Conservation (phyloP, 2,888 invertebrate species). For the Chymomyza procnemis region DNA sequence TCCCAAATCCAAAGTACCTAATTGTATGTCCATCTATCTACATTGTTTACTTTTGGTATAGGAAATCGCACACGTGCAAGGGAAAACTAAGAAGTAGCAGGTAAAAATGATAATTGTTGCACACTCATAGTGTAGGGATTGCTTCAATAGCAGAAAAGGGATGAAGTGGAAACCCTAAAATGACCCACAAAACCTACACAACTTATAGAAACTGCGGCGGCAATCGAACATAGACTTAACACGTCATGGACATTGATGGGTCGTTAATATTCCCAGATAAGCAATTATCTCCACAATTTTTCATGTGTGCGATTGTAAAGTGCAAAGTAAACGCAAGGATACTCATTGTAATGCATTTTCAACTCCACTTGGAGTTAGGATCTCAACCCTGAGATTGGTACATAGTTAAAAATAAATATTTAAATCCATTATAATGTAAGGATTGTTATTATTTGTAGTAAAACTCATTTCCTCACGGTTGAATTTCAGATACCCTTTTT, state of each 20-base stretch:
- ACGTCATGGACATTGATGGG: constrained; percentile 21
- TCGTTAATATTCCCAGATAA: constrained; percentile 49
- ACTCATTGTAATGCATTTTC: not conserved
- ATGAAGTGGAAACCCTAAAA: constrained; percentile 62
- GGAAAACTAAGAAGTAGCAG: constrained; percentile 60
- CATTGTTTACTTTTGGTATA: constrained; percentile 56
- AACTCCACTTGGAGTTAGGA: not conserved
- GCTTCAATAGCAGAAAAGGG: constrained; percentile 53
- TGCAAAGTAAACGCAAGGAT: not conserved
- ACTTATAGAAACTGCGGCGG: not conserved
- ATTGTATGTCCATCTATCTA: constrained; percentile 35
- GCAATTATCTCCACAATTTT: not conserved
- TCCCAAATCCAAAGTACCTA: constrained; percentile 10
- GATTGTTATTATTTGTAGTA: too few species aligned
- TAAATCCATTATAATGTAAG: too few species aligned
- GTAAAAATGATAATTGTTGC: constrained; percentile 43
- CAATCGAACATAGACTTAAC: not conserved
- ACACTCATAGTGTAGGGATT: constrained; percentile 28
- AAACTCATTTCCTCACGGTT: too few species aligned
- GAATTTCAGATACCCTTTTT: too few species aligned
- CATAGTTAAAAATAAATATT: too few species aligned
- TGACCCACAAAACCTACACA: constrained; percentile 64
- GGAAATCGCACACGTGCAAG: constrained; percentile 74
- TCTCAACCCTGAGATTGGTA: too few species aligned
- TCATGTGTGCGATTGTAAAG: not conserved